phyloP scores from a whole-genome alignment of 2,888 invertebrate species.

The Catocala fraxini region DNA sequence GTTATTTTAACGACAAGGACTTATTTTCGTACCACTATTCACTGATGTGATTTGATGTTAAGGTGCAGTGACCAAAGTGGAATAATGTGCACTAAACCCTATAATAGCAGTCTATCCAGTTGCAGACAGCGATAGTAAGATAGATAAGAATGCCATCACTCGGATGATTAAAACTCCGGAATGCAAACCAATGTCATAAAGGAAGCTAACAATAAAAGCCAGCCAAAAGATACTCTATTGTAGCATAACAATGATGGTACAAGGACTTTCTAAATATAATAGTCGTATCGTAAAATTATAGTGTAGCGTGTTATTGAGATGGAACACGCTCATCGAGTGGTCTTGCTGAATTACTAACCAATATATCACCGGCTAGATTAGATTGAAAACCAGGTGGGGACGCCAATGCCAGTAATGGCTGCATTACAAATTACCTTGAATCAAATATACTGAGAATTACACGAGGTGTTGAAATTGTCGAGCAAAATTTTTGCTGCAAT shows the following conservation, averaged over 20 bases:
- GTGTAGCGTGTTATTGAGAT: slow-evolving; percentile 42
- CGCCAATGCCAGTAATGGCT: slow-evolving; percentile 32
- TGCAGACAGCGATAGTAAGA: slow-evolving; percentile 6
- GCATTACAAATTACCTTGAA: slow-evolving; percentile 47
- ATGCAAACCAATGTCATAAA: slow-evolving; percentile 35
- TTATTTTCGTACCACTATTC: too few species aligned
- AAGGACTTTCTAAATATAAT: slow-evolving; percentile 55
- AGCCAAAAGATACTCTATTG: slow-evolving; percentile 38
- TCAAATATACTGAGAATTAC: background rate
- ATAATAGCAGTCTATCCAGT: background rate
- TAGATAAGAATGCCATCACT: slow-evolving; percentile 14
- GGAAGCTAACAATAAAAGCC: slow-evolving; percentile 34
- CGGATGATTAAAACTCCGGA: slow-evolving; percentile 34
- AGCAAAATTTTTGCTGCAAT: too few species aligned
- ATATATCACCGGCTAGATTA: slow-evolving; percentile 46
- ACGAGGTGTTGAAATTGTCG: too few species aligned
- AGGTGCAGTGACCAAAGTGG: background rate
- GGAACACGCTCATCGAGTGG: slow-evolving; percentile 46
- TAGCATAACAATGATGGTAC: slow-evolving; percentile 43
- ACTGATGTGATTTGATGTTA: too few species aligned
- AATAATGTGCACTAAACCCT: background rate
- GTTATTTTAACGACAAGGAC: too few species aligned
- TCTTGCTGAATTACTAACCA: slow-evolving; percentile 44
- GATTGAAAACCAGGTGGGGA: slow-evolving; percentile 41
- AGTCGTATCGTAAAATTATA: slow-evolving; percentile 45